Evolutionary conservation across 2,888 invertebrate species (phyloP), one percentile per base, ranked within the genome.

Genomic region (Hipparchia semele): DNA sequence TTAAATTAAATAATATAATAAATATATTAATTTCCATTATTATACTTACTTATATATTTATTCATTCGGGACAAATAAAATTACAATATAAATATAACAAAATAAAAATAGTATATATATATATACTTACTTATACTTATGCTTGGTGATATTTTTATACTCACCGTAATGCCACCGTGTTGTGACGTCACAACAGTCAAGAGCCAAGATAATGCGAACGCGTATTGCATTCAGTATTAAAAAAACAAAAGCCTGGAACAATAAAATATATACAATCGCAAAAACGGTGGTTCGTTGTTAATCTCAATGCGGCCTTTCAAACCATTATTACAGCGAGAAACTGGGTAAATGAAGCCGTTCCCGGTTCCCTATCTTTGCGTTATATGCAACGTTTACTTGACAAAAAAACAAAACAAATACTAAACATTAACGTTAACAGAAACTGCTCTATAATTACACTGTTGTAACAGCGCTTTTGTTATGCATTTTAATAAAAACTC

Each of bases 311-410:
- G 68, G 68, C 56, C 62, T 68, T 72, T 72, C 68, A 62, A 68
- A 59, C 72, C 67, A 64, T 72, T 68, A 72, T 72, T 68, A 68
- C 68, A 60, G 66, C 58, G 64, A 51, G 64, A 64, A 68, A 72
- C 68, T 64, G 72, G 72, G 72, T 60, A 72, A 72, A 72, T 72
- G 68, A 72, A 72, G 68, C 68, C 46, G 68, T 72, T 72, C 53
- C 65, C 64, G 49, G 23, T 68, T 72, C 66, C 68, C 62, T 68
- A 68, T 61, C 68, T 68, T 72, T 68, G 58, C 58, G 64, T 64
- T 45, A 68, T 68, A 68, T 39, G 61, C 69, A 69, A 53, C 69
- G 53, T 69, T 69, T 69, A 61, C 69, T 61, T 69, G 69, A 69
- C 69, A 69, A 61, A 69, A 49, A 61, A 60, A 39, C 23, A 61